Percentiles rank a stretch among this genome's conserved stretches.
phyloP scores from a whole-genome alignment of 2,888 invertebrate genomes.

The Loripinus fragilis region DNA sequence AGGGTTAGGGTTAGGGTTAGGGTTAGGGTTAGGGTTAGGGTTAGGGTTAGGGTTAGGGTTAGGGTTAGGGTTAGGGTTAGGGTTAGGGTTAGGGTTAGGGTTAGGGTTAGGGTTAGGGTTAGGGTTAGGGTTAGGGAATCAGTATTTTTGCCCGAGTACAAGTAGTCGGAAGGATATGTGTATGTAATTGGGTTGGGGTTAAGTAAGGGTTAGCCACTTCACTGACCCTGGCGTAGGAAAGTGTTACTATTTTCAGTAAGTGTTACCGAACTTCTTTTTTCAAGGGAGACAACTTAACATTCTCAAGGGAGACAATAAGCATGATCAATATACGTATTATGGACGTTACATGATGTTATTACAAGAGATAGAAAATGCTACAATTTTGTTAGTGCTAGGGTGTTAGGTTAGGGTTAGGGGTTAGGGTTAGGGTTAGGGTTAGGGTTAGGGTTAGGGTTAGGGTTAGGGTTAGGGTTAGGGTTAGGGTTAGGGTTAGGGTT shows the following conservation, averaged over 20 bases:
- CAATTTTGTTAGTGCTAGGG: constrained; percentile 45
- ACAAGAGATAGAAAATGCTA: too few relatives aligned
- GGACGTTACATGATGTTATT: too few relatives aligned
- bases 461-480: constrained; percentile 16
- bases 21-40: constrained; percentile 50
- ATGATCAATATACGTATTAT: too few relatives aligned
- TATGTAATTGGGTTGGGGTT: constrained; percentile 45
- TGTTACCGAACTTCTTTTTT: too few relatives aligned
- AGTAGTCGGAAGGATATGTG: constrained; percentile 43
- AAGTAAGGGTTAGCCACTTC: constrained; percentile 46
- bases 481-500: constrained; percentile 20
- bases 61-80: constrained; percentile 16
- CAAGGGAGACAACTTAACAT: too few relatives aligned
- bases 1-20: constrained; percentile 48
- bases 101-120: constrained; percentile 17
- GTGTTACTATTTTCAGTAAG: constrained; percentile 24
- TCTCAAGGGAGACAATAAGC: too few relatives aligned
- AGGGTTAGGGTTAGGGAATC: constrained; percentile 57
- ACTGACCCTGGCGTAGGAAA: constrained; percentile 15
- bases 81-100: constrained; percentile 25
- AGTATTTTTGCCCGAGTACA: constrained; percentile 62
- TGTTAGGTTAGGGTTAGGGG: constrained; percentile 18
- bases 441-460: constrained; percentile 21
- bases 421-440: constrained; percentile 19
- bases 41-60: constrained; percentile 26